These are phyloP conservation scores for Drosophila kurseongensis DNA, from an alignment of 1,140 invertebrate genomes.

Conservation along the genomic window DNA sequence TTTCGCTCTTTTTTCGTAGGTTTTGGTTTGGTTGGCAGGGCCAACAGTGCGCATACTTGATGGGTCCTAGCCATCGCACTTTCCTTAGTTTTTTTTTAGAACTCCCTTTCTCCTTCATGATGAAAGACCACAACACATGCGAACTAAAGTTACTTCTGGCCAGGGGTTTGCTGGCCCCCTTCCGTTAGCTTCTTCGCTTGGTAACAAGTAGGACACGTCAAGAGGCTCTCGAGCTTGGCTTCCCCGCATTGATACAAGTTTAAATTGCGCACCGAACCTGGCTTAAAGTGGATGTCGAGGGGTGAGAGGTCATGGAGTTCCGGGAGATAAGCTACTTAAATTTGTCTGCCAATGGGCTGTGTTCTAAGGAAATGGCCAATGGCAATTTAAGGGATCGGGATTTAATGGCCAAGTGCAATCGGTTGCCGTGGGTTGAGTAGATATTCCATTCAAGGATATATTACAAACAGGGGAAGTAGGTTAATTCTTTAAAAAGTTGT, in stretches of 20 bases:
- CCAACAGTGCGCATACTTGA: constrained; percentile 81
- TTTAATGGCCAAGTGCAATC: background rate
- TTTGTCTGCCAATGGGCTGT: constrained; percentile 22
- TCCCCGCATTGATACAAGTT: constrained; percentile 51
- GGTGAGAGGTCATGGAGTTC: background rate
- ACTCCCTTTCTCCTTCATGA: constrained; percentile 34
- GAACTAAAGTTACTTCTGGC: constrained; percentile 62
- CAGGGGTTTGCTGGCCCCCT: constrained; percentile 12
- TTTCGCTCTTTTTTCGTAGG: constrained; percentile 7
- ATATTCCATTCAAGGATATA: no score
- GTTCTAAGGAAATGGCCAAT: constrained; percentile 19
- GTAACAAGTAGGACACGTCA: constrained; percentile 76
- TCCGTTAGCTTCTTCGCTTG: constrained; percentile 34
- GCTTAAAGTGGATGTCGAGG: constrained; percentile 34
- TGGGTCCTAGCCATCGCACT: constrained; percentile 21
- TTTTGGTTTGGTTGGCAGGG: constrained; percentile 43
- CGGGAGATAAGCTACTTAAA: constrained; percentile 64
- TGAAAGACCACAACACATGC: constrained; percentile 80
- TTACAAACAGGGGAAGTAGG: no score
- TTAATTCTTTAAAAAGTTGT: no score
- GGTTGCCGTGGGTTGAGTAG: background rate
- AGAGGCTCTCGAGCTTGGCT: constrained; percentile 72
- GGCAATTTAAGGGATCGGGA: constrained; percentile 20
- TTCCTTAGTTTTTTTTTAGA: background rate
- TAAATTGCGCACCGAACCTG: constrained; percentile 48